phyloP scores from a whole-genome alignment of 2,888 invertebrate species.

The Eulithis testata region DNA sequence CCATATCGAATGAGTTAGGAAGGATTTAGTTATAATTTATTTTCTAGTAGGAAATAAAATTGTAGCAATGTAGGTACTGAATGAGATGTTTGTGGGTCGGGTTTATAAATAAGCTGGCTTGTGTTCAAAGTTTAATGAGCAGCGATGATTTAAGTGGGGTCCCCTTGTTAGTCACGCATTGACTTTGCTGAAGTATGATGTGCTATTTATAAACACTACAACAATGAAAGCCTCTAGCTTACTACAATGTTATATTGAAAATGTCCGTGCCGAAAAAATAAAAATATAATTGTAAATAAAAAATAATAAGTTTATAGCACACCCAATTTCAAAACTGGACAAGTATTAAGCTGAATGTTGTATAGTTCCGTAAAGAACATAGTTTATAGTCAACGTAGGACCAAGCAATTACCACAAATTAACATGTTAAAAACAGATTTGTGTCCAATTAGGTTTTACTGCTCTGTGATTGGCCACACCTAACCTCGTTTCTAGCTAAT shows the following conservation, averaged over 20 bases:
- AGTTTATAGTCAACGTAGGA: conserved; percentile 13
- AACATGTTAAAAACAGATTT: conserved; percentile 32
- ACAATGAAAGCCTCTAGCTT: neutral
- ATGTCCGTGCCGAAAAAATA: too few species aligned
- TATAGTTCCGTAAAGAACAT: conserved; percentile 11
- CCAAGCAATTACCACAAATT: conserved; percentile 32
- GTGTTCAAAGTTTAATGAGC: conserved; percentile 51
- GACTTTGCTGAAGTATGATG: conserved; percentile 32
- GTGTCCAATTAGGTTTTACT: conserved; percentile 36
- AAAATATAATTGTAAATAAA: too few species aligned
- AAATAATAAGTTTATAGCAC: too few species aligned
- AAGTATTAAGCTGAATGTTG: neutral
- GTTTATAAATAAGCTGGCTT: conserved; percentile 65
- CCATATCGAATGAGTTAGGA: conserved; percentile 83
- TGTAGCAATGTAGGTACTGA: conserved; percentile 56
- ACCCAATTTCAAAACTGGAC: neutral
- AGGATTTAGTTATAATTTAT: conserved; percentile 78
- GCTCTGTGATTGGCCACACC: conserved; percentile 31
- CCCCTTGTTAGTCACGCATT: conserved; percentile 58
- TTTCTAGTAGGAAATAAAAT: conserved; percentile 55
- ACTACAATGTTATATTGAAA: too few species aligned
- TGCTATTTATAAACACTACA: conserved; percentile 28
- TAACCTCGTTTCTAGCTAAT: conserved; percentile 17
- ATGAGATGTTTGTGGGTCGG: conserved; percentile 62
- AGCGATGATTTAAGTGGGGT: conserved; percentile 63